Percentiles rank a stretch among this genome's conserved stretches.
Evolutionary conservation across 1,140 invertebrate species (phyloP).

Genomic region (Reticulitermes speratus): DNA sequence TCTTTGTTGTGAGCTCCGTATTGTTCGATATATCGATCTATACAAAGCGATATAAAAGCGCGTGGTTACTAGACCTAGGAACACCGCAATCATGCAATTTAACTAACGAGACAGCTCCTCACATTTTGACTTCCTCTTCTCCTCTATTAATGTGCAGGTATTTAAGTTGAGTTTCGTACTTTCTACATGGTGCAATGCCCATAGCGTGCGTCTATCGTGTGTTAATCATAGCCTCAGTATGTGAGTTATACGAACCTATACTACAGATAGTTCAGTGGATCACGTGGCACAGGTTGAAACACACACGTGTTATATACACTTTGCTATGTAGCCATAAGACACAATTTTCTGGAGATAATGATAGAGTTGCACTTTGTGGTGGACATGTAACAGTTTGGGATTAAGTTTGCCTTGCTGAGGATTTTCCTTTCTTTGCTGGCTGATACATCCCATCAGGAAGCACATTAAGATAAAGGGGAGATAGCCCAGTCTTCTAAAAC

Average conservation of each 20-base stretch:
- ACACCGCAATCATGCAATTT: neutral
- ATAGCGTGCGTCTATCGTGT: neutral
- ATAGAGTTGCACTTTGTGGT: too few species aligned
- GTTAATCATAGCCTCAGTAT: neutral
- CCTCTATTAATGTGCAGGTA: neutral
- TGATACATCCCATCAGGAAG: too few species aligned
- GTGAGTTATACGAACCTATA: neutral
- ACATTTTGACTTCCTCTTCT: neutral
- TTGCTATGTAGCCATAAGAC: too few species aligned
- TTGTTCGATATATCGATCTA: conserved; percentile 16
- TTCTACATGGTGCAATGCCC: neutral
- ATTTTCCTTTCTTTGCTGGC: too few species aligned
- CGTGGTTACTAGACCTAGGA: neutral
- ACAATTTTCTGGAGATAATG: too few species aligned
- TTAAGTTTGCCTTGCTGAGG: too few species aligned
- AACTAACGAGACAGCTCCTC: neutral
- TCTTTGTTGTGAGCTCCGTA: neutral
- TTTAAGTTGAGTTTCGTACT: neutral
- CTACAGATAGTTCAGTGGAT: neutral
- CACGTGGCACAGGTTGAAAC: too few species aligned
- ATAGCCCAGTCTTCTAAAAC: too few species aligned
- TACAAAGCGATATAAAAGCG: conserved; percentile 12
- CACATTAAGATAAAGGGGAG: too few species aligned
- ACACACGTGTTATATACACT: too few species aligned
- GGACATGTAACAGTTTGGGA: too few species aligned